Conservation (phyloP, 2,113 vertebrate genomes). For the Gadus macrocephalus region DNA sequence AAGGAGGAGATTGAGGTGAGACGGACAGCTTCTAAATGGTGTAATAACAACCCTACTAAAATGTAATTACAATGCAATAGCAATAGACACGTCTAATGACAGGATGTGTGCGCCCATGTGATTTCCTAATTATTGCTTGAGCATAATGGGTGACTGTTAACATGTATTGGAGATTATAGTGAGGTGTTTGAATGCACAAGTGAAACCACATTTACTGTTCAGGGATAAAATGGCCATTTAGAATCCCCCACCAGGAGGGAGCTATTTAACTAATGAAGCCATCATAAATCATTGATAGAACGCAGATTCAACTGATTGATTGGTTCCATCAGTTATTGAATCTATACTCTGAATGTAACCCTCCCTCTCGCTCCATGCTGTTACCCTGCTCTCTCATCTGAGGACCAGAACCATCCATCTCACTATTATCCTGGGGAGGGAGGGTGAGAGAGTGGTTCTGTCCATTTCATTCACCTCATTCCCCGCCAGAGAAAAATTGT, state of each 20-base stretch:
- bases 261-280: neutral
- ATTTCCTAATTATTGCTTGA: slow-evolving; percentile 67
- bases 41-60: slow-evolving; percentile 71
- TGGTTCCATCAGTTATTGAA: too few species aligned
- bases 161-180: slow-evolving; percentile 69
- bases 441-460: too few species aligned
- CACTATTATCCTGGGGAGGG: too few species aligned
- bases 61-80: slow-evolving; percentile 72
- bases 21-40: slow-evolving; percentile 68
- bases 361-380: too few species aligned
- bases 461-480: too few species aligned
- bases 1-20: slow-evolving; percentile 72
- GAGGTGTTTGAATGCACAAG: slow-evolving; percentile 64
- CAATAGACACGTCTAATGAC: slow-evolving; percentile 73
- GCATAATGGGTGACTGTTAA: slow-evolving; percentile 67
- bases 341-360: too few species aligned
- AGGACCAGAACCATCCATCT: too few species aligned
- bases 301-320: neutral
- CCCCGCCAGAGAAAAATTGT: too few species aligned
- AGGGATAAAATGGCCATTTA: slow-evolving; percentile 37
- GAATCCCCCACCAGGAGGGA: slow-evolving; percentile 21
- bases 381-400: too few species aligned
- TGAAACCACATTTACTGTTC: slow-evolving; percentile 53
- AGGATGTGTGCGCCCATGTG: slow-evolving; percentile 65
- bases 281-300: neutral